Evolutionary conservation across 2,888 invertebrate genomes (phyloP), one percentile per base, ranked within the genome.

Genomic region (Hypomecis atomaria): DNA sequence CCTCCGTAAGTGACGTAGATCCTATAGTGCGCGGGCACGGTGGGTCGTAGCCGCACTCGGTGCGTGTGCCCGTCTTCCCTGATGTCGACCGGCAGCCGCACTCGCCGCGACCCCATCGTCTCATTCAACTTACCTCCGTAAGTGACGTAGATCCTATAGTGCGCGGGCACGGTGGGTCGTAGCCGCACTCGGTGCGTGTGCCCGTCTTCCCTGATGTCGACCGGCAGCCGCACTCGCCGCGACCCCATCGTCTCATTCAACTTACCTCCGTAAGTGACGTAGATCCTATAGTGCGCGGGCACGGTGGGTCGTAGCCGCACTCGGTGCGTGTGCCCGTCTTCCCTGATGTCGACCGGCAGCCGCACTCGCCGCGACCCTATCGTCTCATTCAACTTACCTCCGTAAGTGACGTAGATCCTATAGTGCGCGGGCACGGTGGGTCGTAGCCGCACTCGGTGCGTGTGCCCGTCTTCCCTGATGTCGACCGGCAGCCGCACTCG

Each of bases 281-380:
- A 91, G 49, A 96, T 94, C 73, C 94, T 93, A 80, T 96, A 95
- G 75, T 95, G 95, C 52, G 98, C 99, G 0, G 98, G 96, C 73
- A 97, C 95, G 0, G 96, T 95, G 0, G 99, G 98, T 55, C 96
- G 94, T 82, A 98, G 96, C 69, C 97, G 96, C 56, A 99, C 96
- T 73, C 96, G 94, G 77, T 96, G 95, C 9, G 97, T 94, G 79
- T 96, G 95, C 5, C 98, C 95, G 5, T 96, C 96, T 56, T 96
- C 96, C 33, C 97, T 93, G 11, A 98, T 95, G 79, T 97, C 96
- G 5, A 98, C 95, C 0, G 97, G 96, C 42, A 99, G 91, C 65
- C 89, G 84, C n/a, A 90, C 84, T 7, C 89, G 81, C 76, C 97
- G 95, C n/a, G n/a, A n/a, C n/a, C n/a, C n/a, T n/a, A n/a, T n/a